Conservation (phyloP, 1,140 invertebrate species). For the Proales similis region DNA sequence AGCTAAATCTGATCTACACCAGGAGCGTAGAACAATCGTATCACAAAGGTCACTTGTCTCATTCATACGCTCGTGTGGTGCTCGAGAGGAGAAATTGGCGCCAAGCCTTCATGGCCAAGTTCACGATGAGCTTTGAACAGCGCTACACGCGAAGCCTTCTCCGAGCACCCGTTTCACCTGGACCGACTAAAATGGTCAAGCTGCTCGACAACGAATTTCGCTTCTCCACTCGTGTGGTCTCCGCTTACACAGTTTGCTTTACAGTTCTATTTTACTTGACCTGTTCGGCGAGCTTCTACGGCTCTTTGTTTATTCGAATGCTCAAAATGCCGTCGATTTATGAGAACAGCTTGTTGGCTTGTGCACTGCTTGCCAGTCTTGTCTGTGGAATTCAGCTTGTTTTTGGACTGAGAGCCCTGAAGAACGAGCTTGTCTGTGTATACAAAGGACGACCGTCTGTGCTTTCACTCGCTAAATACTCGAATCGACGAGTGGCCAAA, state of each 20-base stretch:
- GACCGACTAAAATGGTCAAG: background rate
- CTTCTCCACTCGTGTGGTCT: constrained; percentile 21
- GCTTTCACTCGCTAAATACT: background rate
- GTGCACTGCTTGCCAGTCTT: background rate
- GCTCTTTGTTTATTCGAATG: constrained; percentile 28
- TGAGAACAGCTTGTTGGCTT: background rate
- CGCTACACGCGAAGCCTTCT: too few relatives aligned
- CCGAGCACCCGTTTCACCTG: too few relatives aligned
- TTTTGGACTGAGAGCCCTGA: constrained; percentile 3
- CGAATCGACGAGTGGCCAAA: background rate
- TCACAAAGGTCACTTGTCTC: too few relatives aligned
- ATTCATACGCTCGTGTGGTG: too few relatives aligned
- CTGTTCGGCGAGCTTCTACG: constrained; percentile 31
- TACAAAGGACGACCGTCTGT: constrained; percentile 11
- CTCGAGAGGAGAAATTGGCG: too few relatives aligned
- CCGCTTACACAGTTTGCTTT: constrained; percentile 19
- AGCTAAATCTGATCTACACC: too few relatives aligned
- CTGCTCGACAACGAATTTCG: constrained; percentile 19
- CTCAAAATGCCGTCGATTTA: constrained; percentile 19
- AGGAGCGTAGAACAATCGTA: too few relatives aligned
- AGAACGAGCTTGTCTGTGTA: background rate
- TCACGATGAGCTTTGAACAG: too few relatives aligned
- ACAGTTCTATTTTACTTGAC: constrained; percentile 27
- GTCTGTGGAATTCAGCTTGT: constrained; percentile 20
- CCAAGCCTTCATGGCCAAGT: too few relatives aligned